phyloP scores from a whole-genome alignment of 2,888 invertebrate species.

The Chaitophorus viminalis region DNA sequence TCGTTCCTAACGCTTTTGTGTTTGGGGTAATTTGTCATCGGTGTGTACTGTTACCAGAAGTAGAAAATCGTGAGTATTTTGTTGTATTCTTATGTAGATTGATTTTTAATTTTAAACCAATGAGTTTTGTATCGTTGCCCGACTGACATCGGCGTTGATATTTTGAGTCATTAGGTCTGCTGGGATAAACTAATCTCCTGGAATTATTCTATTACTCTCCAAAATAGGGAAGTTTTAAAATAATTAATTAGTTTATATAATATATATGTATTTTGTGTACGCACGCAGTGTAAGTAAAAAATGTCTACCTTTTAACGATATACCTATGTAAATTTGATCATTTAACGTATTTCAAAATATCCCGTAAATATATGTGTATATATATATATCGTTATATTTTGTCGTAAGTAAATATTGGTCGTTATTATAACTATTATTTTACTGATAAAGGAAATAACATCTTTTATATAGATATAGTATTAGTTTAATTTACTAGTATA shows the following conservation, averaged over 20 bases:
- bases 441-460: background rate
- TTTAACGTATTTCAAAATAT: too few relatives aligned
- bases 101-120: background rate
- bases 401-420: background rate
- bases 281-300: background rate
- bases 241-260: background rate
- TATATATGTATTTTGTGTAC: too few relatives aligned
- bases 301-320: too few relatives aligned
- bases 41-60: background rate
- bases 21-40: background rate
- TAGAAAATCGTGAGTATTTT: conserved; percentile 10
- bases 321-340: too few relatives aligned
- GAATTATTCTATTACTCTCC: background rate
- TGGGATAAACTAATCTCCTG: background rate
- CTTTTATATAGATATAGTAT: background rate
- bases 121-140: background rate
- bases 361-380: too few relatives aligned
- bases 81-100: background rate
- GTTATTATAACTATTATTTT: background rate
- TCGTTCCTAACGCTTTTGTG: background rate
- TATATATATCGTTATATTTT: too few relatives aligned
- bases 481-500: background rate
- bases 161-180: background rate
- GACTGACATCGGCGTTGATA: background rate
- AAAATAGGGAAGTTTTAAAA: background rate